Base-by-base conservation (phyloP, 2,113 vertebrate genomes). In the Bettongia penicillata region DNA sequence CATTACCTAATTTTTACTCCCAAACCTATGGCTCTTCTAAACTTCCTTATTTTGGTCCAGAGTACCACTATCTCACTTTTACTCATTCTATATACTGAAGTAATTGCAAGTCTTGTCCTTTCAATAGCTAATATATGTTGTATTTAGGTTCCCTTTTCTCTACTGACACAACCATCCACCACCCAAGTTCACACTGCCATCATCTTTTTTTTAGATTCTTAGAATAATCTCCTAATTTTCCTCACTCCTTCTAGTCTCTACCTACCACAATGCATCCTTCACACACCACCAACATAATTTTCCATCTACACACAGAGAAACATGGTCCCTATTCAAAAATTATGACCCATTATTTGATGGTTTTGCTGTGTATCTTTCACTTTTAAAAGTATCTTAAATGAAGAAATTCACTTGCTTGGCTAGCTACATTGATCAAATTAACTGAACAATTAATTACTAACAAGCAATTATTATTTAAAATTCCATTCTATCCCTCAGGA, bases 381-480 rank as follows among this genome's bases (percentile, higher is more conserved):
- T 84, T 84, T 43, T 22, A 43, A 68, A 84, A 84, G 37, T 43
- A 43, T 84, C 1, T 84, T 43, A n/a, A 77, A 77, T n/a, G n/a
- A 43, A 84, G n/a, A 84, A 84, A 84, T 84, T 84, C 68, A 84
- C 68, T 84, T 84, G 16, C n/a, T 84, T 84, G 68, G n/a, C n/a
- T 84, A 43, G n/a, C n/a, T 84, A 84, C 68, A 84, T 43, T 84
- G n/a, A 84, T 84, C 68, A 84, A 84, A 84, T 84, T 43, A 84
- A 84, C 68, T 43, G 68, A 84, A 43, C n/a, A 84, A 84, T 84
- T 84, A 84, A 84, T 84, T 84, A 84, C 68, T 43, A 84, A 84
- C 68, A 84, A 84, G 68, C 68, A 84, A 84, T 84, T 84, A 84
- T 43, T 84, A 84, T 84, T 84, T 84, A 84, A 84, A 84, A 84